Conservation (phyloP, 2,113 vertebrate genomes). For the Ptyas mucosa region DNA sequence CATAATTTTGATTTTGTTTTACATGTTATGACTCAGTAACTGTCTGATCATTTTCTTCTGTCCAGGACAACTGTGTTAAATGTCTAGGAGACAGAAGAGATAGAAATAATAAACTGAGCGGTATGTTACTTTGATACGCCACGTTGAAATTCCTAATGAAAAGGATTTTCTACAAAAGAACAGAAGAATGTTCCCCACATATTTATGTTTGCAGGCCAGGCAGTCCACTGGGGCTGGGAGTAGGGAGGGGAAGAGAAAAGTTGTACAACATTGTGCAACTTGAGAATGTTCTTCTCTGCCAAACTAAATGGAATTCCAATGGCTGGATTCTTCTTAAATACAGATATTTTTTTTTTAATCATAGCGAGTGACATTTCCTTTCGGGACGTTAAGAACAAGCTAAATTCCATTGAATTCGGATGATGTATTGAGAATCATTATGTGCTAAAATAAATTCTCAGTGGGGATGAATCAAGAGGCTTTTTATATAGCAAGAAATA, state of each 20-base stretch:
- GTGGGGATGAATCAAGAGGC: conserved; percentile 6
- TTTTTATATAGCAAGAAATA: conserved; percentile 15
- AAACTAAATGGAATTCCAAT: conserved; percentile 14
- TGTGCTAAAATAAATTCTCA: conserved; percentile 19
- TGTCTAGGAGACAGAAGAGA: not conserved
- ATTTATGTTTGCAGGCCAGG: not conserved
- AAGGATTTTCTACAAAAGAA: not conserved
- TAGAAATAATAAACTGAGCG: not conserved
- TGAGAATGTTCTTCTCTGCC: not conserved
- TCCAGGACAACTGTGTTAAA: not conserved
- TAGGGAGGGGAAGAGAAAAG: not conserved
- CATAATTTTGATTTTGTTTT: not conserved
- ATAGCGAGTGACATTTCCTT: conserved; percentile 10
- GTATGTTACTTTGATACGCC: not conserved
- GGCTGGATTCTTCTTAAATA: not conserved
- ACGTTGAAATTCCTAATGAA: conserved; percentile 10
- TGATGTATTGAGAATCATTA: conserved; percentile 3
- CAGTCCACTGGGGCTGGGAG: not conserved
- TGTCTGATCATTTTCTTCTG: not conserved
- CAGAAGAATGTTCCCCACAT: conserved; percentile 1
- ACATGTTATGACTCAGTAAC: not conserved
- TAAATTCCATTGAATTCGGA: conserved; percentile 27
- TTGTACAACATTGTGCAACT: not conserved
- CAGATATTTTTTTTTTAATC: conserved; percentile 4
- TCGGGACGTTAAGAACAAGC: conserved; percentile 12